These are phyloP conservation scores for Listronotus bonariensis DNA, from an alignment of 1,140 invertebrate genomes.

Conservation along the genomic window DNA sequence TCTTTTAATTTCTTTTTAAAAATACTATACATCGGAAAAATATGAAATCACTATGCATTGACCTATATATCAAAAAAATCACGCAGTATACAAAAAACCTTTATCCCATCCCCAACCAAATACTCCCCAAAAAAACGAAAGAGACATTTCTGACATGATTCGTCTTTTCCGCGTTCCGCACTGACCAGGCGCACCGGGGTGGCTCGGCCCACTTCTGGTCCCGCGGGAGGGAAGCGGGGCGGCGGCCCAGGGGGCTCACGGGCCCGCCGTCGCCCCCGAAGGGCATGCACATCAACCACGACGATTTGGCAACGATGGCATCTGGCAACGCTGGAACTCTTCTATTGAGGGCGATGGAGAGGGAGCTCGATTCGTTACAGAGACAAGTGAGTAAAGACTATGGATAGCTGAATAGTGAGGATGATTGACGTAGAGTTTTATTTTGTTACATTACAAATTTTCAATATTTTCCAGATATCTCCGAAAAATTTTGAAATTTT, in stretches of 20 bases:
- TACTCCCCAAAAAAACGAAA: too few species aligned
- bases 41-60: too few species aligned
- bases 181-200: conserved; percentile 71
- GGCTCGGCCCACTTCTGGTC: conserved; percentile 73
- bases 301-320: conserved; percentile 89
- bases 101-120: too few species aligned
- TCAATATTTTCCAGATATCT: too few species aligned
- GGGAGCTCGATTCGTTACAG: conserved; percentile 91
- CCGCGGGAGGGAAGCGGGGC: conserved; percentile 56
- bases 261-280: conserved; percentile 91
- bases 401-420: not conserved
- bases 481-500: too few species aligned
- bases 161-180: conserved; percentile 19
- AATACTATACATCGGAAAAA: too few species aligned
- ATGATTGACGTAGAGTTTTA: too few species aligned
- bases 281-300: conserved; percentile 96
- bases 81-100: too few species aligned
- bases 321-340: conserved; percentile 66
- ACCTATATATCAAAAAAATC: too few species aligned
- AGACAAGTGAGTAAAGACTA: conserved; percentile 78
- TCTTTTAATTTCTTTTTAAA: too few species aligned
- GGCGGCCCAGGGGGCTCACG: conserved; percentile 67
- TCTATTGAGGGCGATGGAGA: conserved; percentile 87
- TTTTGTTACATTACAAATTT: too few species aligned
- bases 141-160: conserved; percentile 4